Evolutionary conservation across 2,888 invertebrate species (phyloP).

Genomic region (Creontiades dilutus): DNA sequence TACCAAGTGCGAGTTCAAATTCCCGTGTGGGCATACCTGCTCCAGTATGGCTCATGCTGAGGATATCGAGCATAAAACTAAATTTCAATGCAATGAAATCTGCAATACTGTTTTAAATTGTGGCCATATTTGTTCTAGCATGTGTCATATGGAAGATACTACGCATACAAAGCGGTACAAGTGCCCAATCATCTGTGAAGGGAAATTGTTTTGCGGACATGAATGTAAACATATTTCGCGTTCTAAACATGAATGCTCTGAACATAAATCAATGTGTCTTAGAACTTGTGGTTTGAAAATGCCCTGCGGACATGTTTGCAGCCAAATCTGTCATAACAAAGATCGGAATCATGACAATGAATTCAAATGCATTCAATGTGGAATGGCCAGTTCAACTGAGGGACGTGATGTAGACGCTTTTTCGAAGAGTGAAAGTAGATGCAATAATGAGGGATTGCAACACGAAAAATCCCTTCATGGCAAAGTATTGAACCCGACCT

Average conservation of each 20-base stretch:
- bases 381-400: too few relatives aligned
- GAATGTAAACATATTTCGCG: neutral
- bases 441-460: neutral
- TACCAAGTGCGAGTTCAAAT: neutral
- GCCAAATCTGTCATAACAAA: constrained; percentile 53
- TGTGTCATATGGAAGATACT: constrained; percentile 83
- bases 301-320: constrained; percentile 73
- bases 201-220: constrained; percentile 77
- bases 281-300: neutral
- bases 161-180: constrained; percentile 79
- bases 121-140: constrained; percentile 82
- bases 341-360: constrained; percentile 74
- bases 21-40: constrained; percentile 55
- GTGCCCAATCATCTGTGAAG: constrained; percentile 80
- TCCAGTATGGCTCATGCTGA: constrained; percentile 25
- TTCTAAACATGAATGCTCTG: constrained; percentile 33
- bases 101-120: constrained; percentile 82
- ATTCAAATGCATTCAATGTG: neutral
- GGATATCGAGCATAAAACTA: constrained; percentile 25
- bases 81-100: constrained; percentile 79
- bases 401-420: neutral
- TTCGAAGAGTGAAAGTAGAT: neutral
- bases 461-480: neutral
- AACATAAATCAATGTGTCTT: neutral
- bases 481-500: neutral